Conservation (phyloP, 2,113 vertebrate species). For the Salvelinus alpinus region DNA sequence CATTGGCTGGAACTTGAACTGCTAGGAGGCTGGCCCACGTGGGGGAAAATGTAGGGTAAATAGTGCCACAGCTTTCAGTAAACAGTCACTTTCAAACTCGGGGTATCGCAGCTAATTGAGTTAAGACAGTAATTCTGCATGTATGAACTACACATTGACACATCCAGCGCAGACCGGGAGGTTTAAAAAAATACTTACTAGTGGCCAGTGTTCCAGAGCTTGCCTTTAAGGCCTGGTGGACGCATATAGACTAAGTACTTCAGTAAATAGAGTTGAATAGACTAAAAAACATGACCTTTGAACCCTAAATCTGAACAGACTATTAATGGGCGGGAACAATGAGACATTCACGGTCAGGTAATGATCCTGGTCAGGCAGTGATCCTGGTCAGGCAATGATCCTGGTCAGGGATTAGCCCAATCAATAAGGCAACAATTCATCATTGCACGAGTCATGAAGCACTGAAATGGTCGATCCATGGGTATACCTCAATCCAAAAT, state of each 20-base stretch:
- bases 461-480: background rate
- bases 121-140: too few relatives aligned
- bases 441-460: background rate
- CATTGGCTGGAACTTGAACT: too few relatives aligned
- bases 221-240: constrained; percentile 37
- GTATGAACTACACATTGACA: too few relatives aligned
- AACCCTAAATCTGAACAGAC: constrained; percentile 33
- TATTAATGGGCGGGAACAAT: constrained; percentile 51
- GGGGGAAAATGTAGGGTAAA: too few relatives aligned
- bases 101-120: too few relatives aligned
- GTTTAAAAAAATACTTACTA: too few relatives aligned
- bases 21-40: too few relatives aligned
- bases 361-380: background rate
- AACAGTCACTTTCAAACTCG: too few relatives aligned
- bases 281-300: constrained; percentile 30
- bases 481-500: too few relatives aligned
- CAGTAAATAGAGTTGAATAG: constrained; percentile 30
- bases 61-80: too few relatives aligned
- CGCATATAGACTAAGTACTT: constrained; percentile 31
- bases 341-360: background rate
- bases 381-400: background rate
- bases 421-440: constrained; percentile 10
- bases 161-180: too few relatives aligned
- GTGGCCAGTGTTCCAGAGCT: too few relatives aligned
- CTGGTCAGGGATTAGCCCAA: constrained; percentile 12